These are phyloP conservation scores for cat (Felis catus) DNA, from an alignment of 2,113 vertebrate species.

Conservation along the genomic window DNA sequence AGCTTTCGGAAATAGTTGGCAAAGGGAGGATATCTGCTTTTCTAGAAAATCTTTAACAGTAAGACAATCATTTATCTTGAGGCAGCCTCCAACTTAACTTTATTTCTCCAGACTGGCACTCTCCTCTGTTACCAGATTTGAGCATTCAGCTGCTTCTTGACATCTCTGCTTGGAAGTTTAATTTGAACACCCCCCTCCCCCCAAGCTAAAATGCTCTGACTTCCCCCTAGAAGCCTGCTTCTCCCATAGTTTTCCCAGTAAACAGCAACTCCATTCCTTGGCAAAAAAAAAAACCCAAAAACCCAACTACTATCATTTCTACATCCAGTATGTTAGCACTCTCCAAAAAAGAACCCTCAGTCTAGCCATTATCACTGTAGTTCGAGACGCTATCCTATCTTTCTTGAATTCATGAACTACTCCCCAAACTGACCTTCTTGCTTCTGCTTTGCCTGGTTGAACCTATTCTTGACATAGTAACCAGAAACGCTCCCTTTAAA, in stretches of 20 bases:
- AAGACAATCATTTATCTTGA: background rate
- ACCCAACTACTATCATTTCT: background rate
- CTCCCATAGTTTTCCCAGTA: background rate
- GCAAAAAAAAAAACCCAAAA: background rate
- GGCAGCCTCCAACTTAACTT: background rate
- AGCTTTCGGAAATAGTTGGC: background rate
- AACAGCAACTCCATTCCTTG: background rate
- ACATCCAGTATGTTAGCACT: background rate
- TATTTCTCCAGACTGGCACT: background rate
- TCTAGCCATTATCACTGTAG: background rate
- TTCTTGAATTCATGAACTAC: background rate
- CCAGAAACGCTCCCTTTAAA: background rate
- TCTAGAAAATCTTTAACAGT: background rate
- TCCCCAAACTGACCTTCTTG: background rate
- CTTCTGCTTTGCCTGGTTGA: background rate
- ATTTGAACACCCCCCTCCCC: background rate
- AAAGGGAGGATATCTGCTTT: background rate
- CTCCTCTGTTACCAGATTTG: background rate
- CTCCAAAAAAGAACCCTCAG: background rate
- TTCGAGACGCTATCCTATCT: background rate
- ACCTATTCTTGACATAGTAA: background rate
- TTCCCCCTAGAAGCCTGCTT: background rate
- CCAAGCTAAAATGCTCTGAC: background rate
- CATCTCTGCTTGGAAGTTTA: slow-evolving; percentile 8
- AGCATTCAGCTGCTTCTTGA: background rate